Evolutionary conservation across 2,888 invertebrate genomes (phyloP).

Genomic region (Rhamnusium bicolor): DNA sequence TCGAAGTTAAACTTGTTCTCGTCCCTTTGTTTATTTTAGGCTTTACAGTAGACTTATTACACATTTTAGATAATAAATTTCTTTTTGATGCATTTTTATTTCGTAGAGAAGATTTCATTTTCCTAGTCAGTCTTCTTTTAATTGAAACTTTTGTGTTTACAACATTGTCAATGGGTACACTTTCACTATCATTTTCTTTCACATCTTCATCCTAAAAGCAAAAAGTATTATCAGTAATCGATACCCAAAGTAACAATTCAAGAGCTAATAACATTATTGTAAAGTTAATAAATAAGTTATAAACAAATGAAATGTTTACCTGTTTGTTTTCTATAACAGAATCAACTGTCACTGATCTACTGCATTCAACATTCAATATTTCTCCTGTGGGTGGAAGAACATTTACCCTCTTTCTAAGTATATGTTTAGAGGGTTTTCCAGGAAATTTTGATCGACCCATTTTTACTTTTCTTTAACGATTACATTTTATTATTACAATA

Average conservation of each 20-base stretch:
- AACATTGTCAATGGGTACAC: slow-evolving; percentile 67
- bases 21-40: slow-evolving; percentile 53
- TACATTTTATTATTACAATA: slow-evolving; percentile 62
- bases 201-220: slow-evolving; percentile 56
- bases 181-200: slow-evolving; percentile 71
- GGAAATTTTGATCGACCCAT: slow-evolving; percentile 91
- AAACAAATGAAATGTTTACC: slow-evolving; percentile 64
- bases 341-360: slow-evolving; percentile 66
- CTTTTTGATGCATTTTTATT: slow-evolving; percentile 61
- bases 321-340: slow-evolving; percentile 67
- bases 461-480: slow-evolving; percentile 59
- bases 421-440: slow-evolving; percentile 90
- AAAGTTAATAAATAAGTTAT: slow-evolving; percentile 28
- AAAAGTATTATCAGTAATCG: background rate
- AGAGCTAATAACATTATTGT: slow-evolving; percentile 2
- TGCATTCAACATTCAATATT: slow-evolving; percentile 63
- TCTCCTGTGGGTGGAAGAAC: slow-evolving; percentile 76
- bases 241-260: background rate
- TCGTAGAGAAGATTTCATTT: slow-evolving; percentile 59
- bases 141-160: slow-evolving; percentile 69
- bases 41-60: slow-evolving; percentile 56
- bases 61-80: slow-evolving; percentile 61
- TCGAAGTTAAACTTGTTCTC: slow-evolving; percentile 51
- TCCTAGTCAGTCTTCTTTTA: slow-evolving; percentile 61
- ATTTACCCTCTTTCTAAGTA: slow-evolving; percentile 88